phyloP scores from a whole-genome alignment of 1,140 invertebrate genomes.

The Brachionus plicatilis region DNA sequence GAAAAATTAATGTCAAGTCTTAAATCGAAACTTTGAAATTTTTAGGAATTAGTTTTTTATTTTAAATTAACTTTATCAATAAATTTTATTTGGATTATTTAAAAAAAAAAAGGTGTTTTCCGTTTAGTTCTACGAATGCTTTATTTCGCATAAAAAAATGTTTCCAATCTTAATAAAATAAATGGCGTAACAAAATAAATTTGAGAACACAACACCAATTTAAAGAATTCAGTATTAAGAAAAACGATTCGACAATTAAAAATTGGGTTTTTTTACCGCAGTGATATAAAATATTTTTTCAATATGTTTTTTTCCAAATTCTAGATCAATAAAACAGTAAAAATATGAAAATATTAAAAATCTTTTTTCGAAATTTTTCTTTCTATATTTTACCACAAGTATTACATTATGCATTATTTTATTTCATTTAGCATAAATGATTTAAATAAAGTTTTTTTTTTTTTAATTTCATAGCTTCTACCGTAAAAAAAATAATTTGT shows the following conservation, averaged over 20 bases:
- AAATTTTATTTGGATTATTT: no score
- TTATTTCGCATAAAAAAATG: not conserved
- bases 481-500: no score
- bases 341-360: no score
- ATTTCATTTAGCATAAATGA: no score
- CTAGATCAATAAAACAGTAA: no score
- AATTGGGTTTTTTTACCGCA: not conserved
- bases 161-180: not conserved
- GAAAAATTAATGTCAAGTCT: constrained; percentile 67
- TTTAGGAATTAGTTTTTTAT: not conserved
- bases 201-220: not conserved
- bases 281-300: not conserved
- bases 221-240: no score
- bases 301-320: not conserved
- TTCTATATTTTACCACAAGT: no score
- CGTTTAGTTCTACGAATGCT: not conserved
- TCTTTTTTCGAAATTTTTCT: no score
- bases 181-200: not conserved
- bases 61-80: not conserved
- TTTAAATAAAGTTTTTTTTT: no score
- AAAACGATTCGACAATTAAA: not conserved
- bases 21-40: constrained; percentile 13
- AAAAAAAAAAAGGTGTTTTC: not conserved
- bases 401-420: no score
- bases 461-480: no score